phyloP scores from a whole-genome alignment of 2,888 invertebrate genomes.

The Nemoura dubitans region DNA sequence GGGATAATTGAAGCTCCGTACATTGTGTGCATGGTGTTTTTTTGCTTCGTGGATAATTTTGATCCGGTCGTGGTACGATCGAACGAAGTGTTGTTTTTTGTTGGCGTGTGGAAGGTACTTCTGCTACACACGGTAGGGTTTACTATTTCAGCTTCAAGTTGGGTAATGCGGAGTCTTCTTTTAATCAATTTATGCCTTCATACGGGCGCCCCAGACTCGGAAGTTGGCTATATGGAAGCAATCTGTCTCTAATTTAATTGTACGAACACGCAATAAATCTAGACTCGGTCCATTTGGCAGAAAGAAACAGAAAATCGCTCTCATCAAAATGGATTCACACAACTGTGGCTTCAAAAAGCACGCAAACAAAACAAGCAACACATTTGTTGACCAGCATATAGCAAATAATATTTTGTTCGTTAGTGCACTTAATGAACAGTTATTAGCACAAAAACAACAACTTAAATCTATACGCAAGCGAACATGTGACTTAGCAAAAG shows the following conservation, averaged over 20 bases:
- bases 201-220: neutral
- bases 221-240: slow-evolving; percentile 22
- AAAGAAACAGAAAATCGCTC: neutral
- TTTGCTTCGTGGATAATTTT: neutral
- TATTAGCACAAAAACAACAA: neutral
- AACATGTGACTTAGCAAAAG: neutral
- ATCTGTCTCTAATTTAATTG: slow-evolving; percentile 28
- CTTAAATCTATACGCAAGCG: neutral
- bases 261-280: slow-evolving; percentile 26
- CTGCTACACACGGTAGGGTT: neutral
- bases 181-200: slow-evolving; percentile 29
- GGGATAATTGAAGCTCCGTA: neutral
- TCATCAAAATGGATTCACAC: neutral
- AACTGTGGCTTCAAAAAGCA: neutral
- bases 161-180: slow-evolving; percentile 7
- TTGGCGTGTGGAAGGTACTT: neutral
- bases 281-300: slow-evolving; percentile 1
- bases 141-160: neutral
- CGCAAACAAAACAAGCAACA: neutral
- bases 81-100: neutral
- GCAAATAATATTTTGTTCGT: neutral
- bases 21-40: neutral
- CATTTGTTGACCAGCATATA: neutral
- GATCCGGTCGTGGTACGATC: neutral
- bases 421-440: neutral